Conservation (phyloP, 2,113 vertebrate genomes). For the Galbula dea region DNA sequence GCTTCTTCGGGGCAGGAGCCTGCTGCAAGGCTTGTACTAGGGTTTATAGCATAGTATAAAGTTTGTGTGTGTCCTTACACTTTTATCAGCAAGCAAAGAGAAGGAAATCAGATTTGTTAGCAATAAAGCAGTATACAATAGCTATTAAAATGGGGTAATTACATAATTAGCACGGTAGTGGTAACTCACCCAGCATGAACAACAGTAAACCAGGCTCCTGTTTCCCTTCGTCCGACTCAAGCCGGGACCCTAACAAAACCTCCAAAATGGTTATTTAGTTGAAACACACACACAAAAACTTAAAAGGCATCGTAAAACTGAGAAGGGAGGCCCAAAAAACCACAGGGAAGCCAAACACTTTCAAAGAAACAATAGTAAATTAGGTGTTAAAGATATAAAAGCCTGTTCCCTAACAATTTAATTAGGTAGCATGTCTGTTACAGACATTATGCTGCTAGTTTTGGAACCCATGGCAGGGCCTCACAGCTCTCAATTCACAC, state of each 20-base stretch:
- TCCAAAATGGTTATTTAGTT: constrained; percentile 57
- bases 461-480: constrained; percentile 71
- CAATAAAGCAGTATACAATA: constrained; percentile 56
- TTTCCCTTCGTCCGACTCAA: neutral
- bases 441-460: constrained; percentile 68
- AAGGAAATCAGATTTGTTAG: constrained; percentile 61
- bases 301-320: constrained; percentile 68
- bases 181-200: constrained; percentile 49
- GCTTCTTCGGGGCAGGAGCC: neutral
- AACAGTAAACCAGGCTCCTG: constrained; percentile 53
- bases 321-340: constrained; percentile 68
- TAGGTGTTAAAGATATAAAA: constrained; percentile 78
- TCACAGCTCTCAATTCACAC: constrained; percentile 58
- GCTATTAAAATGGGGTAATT: constrained; percentile 65
- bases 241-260: constrained; percentile 59
- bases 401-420: constrained; percentile 70
- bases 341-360: constrained; percentile 72
- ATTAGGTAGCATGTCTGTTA: constrained; percentile 77
- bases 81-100: neutral
- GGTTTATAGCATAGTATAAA: constrained; percentile 13
- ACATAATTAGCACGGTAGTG: constrained; percentile 59
- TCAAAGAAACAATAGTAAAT: constrained; percentile 79
- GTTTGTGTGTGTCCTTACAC: constrained; percentile 19
- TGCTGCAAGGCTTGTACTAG: neutral
- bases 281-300: constrained; percentile 56